Percentiles rank a stretch among this genome's conserved stretches.
Evolutionary conservation across 2,888 invertebrate genomes (phyloP).

Genomic region (Carabus problematicus): DNA sequence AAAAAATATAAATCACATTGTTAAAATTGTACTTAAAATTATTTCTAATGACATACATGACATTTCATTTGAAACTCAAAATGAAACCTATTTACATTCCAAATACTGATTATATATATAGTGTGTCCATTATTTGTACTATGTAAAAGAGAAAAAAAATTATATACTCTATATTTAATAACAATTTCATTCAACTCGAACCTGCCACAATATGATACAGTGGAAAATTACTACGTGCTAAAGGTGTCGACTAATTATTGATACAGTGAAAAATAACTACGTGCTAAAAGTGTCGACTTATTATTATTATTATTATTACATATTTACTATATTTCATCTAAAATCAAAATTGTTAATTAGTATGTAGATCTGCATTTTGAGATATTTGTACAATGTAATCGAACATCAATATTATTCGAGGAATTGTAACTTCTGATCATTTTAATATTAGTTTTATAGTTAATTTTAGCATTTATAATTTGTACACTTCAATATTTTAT

Average conservation of each 20-base stretch:
- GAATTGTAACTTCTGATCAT: constrained; percentile 4
- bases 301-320: too few species aligned
- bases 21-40: too few species aligned
- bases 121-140: too few species aligned
- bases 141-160: too few species aligned
- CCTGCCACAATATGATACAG: too few species aligned
- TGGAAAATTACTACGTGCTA: constrained; percentile 6
- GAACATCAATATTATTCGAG: constrained; percentile 1
- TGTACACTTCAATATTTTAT: constrained; percentile 38
- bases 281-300: constrained; percentile 27
- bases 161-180: too few species aligned
- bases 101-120: too few species aligned
- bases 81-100: too few species aligned
- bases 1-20: too few species aligned
- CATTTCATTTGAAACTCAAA: too few species aligned
- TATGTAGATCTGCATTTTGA: constrained; percentile 16
- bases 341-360: constrained; percentile 39
- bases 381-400: constrained; percentile 1
- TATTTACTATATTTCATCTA: neutral
- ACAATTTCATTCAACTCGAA: too few species aligned
- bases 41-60: too few species aligned
- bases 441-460: constrained; percentile 6
- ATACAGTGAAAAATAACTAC: neutral
- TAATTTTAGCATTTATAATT: constrained; percentile 30
- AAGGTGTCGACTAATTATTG: constrained; percentile 16